phyloP scores from a whole-genome alignment of 2,888 invertebrate species.

The Pemphredon lugubris region DNA sequence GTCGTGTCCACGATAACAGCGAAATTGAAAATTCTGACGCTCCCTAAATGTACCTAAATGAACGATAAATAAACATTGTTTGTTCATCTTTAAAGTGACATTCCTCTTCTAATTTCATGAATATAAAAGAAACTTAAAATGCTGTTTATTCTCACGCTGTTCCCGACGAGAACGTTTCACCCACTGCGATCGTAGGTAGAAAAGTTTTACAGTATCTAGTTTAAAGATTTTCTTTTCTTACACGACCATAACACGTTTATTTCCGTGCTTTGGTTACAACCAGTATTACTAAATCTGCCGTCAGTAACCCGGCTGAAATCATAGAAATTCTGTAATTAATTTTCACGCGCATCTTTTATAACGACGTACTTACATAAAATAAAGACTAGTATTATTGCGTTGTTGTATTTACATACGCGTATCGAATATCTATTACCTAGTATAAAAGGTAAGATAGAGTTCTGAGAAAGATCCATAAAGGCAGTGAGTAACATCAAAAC shows the following conservation, averaged over 20 bases:
- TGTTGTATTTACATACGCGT: background rate
- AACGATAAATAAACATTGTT: too few species aligned
- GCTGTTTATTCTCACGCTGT: too few species aligned
- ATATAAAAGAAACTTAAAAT: too few species aligned
- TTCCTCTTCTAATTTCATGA: too few species aligned
- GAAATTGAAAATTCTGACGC: background rate
- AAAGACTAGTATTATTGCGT: background rate
- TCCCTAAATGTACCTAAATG: background rate
- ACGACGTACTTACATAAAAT: background rate
- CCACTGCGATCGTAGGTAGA: too few species aligned
- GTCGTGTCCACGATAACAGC: background rate
- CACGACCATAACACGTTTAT: too few species aligned
- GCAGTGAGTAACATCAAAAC: constrained; percentile 34
- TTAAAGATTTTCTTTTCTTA: too few species aligned
- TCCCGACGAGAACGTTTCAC: too few species aligned
- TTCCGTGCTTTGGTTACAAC: background rate
- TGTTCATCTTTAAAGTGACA: too few species aligned
- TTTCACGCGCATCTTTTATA: background rate
- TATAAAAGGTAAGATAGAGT: background rate
- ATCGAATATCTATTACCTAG: constrained; percentile 1
- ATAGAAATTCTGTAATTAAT: background rate
- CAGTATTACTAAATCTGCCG: background rate
- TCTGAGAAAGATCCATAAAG: constrained; percentile 2
- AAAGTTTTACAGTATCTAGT: too few species aligned
- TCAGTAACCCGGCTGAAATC: background rate